phyloP scores from a whole-genome alignment of 2,113 vertebrate genomes.

The Myanophis thanlyinensis region DNA sequence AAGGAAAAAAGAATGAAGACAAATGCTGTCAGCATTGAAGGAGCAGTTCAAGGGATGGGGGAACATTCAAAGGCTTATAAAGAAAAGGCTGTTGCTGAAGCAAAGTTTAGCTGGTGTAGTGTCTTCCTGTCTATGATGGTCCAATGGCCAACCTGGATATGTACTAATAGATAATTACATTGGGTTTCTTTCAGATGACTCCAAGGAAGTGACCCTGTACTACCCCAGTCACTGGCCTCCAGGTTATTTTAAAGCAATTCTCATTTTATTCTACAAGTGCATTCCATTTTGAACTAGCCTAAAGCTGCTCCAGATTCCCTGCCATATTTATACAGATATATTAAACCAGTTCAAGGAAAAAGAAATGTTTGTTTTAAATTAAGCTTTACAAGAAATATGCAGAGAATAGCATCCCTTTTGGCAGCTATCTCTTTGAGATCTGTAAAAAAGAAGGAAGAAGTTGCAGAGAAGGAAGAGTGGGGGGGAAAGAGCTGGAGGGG shows the following conservation, averaged over 20 bases:
- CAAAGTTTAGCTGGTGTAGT: background rate
- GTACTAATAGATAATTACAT: background rate
- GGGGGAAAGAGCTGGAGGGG: slow-evolving; percentile 24
- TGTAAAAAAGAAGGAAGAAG: slow-evolving; percentile 28
- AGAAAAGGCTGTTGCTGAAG: background rate
- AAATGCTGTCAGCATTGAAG: background rate
- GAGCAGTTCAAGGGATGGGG: background rate
- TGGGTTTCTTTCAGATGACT: background rate
- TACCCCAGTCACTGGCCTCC: background rate
- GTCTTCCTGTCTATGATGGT: background rate
- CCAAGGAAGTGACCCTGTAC: background rate
- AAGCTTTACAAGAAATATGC: slow-evolving; percentile 16
- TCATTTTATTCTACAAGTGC: background rate
- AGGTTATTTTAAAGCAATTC: background rate
- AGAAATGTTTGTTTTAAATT: background rate
- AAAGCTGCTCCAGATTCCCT: slow-evolving; percentile 17
- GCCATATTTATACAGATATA: background rate
- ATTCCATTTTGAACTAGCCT: background rate
- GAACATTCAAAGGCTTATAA: background rate
- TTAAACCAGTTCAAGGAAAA: background rate
- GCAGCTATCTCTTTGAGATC: background rate
- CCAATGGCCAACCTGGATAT: background rate
- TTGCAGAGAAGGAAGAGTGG: background rate
- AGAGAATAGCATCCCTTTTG: slow-evolving; percentile 16
- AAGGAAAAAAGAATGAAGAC: background rate